phyloP scores from a whole-genome alignment of 2,888 invertebrate species.

The Adelphocoris suturalis region DNA sequence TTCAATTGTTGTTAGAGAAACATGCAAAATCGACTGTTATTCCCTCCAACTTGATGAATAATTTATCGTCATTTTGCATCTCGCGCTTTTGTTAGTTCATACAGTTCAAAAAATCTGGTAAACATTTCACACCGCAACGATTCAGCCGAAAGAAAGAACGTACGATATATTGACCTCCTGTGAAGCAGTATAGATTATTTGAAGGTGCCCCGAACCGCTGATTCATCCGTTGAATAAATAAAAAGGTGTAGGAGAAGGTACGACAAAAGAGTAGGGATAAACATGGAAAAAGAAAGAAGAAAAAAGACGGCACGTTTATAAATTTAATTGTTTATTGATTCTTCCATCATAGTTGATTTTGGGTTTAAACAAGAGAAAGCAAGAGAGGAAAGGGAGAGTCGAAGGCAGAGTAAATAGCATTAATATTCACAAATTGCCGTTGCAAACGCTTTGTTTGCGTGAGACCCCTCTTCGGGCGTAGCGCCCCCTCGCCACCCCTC shows the following conservation, averaged over 20 bases:
- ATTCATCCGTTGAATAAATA: constrained; percentile 40
- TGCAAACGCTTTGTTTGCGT: constrained; percentile 68
- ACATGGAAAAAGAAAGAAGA: constrained; percentile 32
- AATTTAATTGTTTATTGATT: constrained; percentile 64
- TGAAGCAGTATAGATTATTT: constrained; percentile 23
- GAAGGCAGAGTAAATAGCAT: constrained; percentile 69
- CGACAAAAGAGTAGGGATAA: constrained; percentile 31
- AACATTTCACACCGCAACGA: too few species aligned
- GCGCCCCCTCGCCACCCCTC: neutral
- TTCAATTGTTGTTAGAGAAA: too few species aligned
- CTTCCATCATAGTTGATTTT: constrained; percentile 57
- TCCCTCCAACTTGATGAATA: too few species aligned
- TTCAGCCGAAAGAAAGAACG: too few species aligned
- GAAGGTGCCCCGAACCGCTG: neutral
- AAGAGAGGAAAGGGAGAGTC: constrained; percentile 45
- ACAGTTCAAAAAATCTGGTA: too few species aligned
- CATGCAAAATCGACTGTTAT: too few species aligned
- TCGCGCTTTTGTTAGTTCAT: too few species aligned
- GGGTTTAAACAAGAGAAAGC: constrained; percentile 68
- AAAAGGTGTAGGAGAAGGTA: constrained; percentile 43
- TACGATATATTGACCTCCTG: neutral
- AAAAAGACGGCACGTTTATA: constrained; percentile 28
- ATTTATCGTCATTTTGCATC: too few species aligned
- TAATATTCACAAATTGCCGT: constrained; percentile 71
- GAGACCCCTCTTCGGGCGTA: constrained; percentile 37